Evolutionary conservation across 2,113 vertebrate species (phyloP), one percentile per base, ranked within the genome.

Genomic region (Poeciliopsis prolifica): DNA sequence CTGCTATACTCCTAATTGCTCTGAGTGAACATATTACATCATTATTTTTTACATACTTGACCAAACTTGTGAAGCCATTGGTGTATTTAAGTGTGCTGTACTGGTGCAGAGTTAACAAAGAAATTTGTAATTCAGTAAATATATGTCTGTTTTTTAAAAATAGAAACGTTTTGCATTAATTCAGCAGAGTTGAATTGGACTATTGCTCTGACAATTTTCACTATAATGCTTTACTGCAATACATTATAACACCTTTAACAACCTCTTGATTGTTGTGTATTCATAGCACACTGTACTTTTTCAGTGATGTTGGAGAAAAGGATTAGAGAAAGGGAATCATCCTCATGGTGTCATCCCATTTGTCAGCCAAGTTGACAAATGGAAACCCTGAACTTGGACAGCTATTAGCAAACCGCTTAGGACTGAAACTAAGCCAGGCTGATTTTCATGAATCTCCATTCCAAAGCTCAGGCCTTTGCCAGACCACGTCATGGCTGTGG

Each of bases 301-400:
- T 68, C 75, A 87, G 13, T 78, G 80, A 89, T 80, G 80, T 65
- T 37, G 62, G 70, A 74, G 86, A 75, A 70, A 86, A 51, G 81
- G 79, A 78, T 70, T 76, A 81, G 66, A 74, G 81, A 80, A 78
- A 90, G 79, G 86, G 88, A 79, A 76, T 79, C 82, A 87, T 82
- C 83, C 77, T 75, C 83, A 64, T 84, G 75, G 86, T 80, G 44
- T 29, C 89, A 91, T 92, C 30, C 30, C 30, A 31, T 31, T 31
- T 31, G 30, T 31, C 87, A 84, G 79, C 92, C 81, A 72, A 44
- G 81, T 78, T 66, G 87, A 87, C 78, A 85, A 87, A 82, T 86
- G 88, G 81, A 79, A 74, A 76, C 65, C 64, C 29, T 60, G 77
- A 84, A 88, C 81, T 83, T 78, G 77, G 72, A 84, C 84, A 78